Base-by-base conservation (phyloP, 2,888 invertebrate species). In the Brenthis daphne region DNA sequence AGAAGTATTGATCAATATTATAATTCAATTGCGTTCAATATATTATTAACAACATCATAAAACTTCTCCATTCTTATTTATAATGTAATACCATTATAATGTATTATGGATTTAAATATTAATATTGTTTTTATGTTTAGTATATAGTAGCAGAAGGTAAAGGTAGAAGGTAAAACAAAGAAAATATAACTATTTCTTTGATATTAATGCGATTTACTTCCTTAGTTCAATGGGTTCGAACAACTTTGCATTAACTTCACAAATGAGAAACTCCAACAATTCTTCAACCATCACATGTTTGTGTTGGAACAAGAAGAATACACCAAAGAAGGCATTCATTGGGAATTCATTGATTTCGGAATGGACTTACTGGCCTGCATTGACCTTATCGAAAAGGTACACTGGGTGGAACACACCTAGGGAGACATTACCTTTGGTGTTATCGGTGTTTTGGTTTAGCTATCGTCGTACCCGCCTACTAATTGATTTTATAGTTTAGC, bases 251-350 rank as follows among this genome's bases (percentile, higher is more conserved):
- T 99, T 96, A 99, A 99, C 95, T 99, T 99, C 94, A 99, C 99
- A 92, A 99, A 99, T 93, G 99, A 99, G 94, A 98, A 99, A 94
- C 95, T 99, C 81, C 99, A 99, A 94, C 99, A 99, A 94, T 99
- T 99, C 95, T 99, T 99, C 96, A 99, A 99, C 94, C 99, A 99
- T 93, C 97, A 98, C 96, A 99, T 99, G 99, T 99, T 99, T 93
- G 99, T 99, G 80, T 94, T 99, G 92, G 99, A 99, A 93, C 99
- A 99, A 96, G 99, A 99, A 94, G 99, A 99, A 90, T 99, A 99
- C 94, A 98, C 97, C 87, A 96, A 94, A 86, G 99, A 99, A 94
- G 99, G 99, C 86, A 99, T 99, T 93, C 95, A 96, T 85, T 99
- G 99, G 99, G 96, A 96, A 88, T 99, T 99, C 94, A 99, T 99